Conservation (phyloP, 2,113 vertebrate species). For the Arothron firmamentum region DNA sequence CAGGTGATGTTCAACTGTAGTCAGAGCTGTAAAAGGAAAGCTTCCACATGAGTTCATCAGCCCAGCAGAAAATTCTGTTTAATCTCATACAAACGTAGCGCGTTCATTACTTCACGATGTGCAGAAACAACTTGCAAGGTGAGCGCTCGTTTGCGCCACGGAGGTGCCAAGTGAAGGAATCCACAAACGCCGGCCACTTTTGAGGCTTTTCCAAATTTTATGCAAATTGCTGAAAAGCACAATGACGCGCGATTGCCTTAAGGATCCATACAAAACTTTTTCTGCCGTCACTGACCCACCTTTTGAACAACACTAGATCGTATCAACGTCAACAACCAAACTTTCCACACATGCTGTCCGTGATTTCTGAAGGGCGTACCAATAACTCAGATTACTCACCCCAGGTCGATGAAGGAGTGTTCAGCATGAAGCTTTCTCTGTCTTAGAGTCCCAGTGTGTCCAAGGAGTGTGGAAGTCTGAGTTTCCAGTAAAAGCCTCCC, state of each 20-base stretch:
- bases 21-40: slow-evolving; percentile 1
- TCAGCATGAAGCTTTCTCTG: slow-evolving; percentile 68
- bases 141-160: not conserved
- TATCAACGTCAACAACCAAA: not conserved
- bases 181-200: not conserved
- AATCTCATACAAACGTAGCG: too few species aligned
- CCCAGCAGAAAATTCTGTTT: too few species aligned
- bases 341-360: not conserved
- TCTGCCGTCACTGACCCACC: too few species aligned
- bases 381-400: slow-evolving; percentile 45
- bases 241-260: too few species aligned
- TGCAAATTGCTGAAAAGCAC: too few species aligned
- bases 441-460: slow-evolving; percentile 55
- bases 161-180: not conserved
- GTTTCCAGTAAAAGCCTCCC: slow-evolving; percentile 74
- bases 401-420: slow-evolving; percentile 47
- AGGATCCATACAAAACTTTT: too few species aligned
- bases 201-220: not conserved
- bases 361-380: slow-evolving; percentile 7
- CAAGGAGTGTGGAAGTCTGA: slow-evolving; percentile 53
- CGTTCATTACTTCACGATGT: too few species aligned
- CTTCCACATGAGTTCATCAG: too few species aligned
- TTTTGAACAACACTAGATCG: not conserved
- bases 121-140: too few species aligned
- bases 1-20: slow-evolving; percentile 24